These are phyloP conservation scores for Meteorus sp. DNA, from an alignment of 1,140 invertebrate genomes.

Conservation along the genomic window DNA sequence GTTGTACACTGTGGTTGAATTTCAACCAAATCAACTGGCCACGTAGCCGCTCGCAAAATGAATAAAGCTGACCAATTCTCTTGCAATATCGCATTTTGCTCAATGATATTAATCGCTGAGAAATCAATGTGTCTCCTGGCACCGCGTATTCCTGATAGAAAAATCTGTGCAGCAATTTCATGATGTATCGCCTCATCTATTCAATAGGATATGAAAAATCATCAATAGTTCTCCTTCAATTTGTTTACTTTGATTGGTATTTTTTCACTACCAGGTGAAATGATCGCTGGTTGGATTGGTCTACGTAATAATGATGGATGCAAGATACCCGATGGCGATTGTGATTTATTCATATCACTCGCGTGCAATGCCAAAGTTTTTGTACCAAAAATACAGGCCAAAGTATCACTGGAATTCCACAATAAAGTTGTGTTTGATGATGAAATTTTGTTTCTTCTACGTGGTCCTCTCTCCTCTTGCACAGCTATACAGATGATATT, in stretches of 20 bases:
- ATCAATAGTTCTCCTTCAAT: background rate
- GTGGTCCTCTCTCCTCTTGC: slow-evolving; percentile 78
- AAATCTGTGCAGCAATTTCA: slow-evolving; percentile 62
- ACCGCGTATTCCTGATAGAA: slow-evolving; percentile 59
- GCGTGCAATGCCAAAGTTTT: background rate
- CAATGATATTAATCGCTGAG: slow-evolving; percentile 47
- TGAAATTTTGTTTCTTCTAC: slow-evolving; percentile 51
- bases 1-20: slow-evolving; percentile 32
- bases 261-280: slow-evolving; percentile 35
- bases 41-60: slow-evolving; percentile 63
- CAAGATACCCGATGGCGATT: slow-evolving; percentile 6
- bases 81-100: slow-evolving; percentile 62
- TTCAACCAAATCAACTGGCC: slow-evolving; percentile 60
- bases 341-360: background rate
- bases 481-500: slow-evolving; percentile 71
- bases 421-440: slow-evolving; percentile 14
- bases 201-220: background rate
- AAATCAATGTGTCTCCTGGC: slow-evolving; percentile 62
- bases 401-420: slow-evolving; percentile 12
- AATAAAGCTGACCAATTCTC: slow-evolving; percentile 65
- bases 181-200: slow-evolving; percentile 49
- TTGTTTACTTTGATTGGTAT: too few species aligned
- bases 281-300: slow-evolving; percentile 24
- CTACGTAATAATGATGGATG: slow-evolving; percentile 11
- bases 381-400: background rate